Evolutionary conservation across 2,797 vertebrate genomes (phyloP), one percentile per base, ranked within the genome.

Genomic region (Semotilus atromaculatus): DNA sequence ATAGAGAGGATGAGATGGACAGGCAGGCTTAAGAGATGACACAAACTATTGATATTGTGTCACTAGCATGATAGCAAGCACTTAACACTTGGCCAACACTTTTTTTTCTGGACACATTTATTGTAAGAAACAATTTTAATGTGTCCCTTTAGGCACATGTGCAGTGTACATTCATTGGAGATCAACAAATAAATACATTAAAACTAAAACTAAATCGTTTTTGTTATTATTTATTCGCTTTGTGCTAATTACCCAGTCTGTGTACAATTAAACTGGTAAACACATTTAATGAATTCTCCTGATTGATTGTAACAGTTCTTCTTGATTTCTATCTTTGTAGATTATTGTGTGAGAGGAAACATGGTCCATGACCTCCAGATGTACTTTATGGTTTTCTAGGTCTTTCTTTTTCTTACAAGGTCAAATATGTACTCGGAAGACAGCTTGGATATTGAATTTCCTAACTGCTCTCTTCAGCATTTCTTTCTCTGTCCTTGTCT

Each of bases 301-400:
- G 26, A 26, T 62, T 62, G 19, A 73, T 72, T 23, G 29, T 82
- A 73, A 7, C 38, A 60, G 16, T 8, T 60, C 19, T 72, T 4
- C 38, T 62, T 7, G 26, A 26, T 72, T 68, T n/a, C 80, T 60
- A 9, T 64, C 58, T 79, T n/a, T 80, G 55, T 78, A 16, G 55
- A 58, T 18, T 55, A 29, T 70, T 81, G 3, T 60, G n/a, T 73
- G 26, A 29, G 51, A 13, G 19, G 5, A n/a, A 45, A 53, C 29
- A 43, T 72, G n/a, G 13, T 9, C 26, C 3, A 48, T 73, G 55
- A 43, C 53, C 55, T 62, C 26, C 38, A 23, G 51, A 72, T 81
- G 48, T 70, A 26, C 66, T 58, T 81, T 16, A 53, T 21, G 31
- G 34, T 26, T 58, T 76, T 58, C 45, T 74, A 21, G 72, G 21